Base-by-base conservation (phyloP, 1,140 invertebrate genomes). In the Muscidifurax raptorellus region DNA sequence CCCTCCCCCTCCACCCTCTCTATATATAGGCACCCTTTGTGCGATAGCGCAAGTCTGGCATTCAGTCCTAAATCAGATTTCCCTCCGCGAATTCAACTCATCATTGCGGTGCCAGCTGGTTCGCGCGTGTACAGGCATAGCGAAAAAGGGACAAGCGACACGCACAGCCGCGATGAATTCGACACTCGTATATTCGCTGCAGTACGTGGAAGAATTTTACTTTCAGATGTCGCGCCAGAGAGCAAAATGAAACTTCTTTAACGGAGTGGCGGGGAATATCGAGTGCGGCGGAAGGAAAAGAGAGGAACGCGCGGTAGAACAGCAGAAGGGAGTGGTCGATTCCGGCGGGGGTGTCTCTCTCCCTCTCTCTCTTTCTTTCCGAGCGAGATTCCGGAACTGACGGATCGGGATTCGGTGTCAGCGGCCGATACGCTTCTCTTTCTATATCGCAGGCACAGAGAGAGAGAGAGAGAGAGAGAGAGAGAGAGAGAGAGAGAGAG, bases 61-160 rank as follows among this genome's bases (percentile, higher is more conserved):
- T 72, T 75, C 72, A 47, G 25, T 7, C n/a, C 72, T 75, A 75
- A 75, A 75, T 27, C 72, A 44, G 72, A 44, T 75, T 75, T 75
- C 9, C 28, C 7, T 0, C 13, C n/a, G 32, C 30, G 30, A 18
- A 32, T 72, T 44, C 36, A 12, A 69, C 25, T 69, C 25, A 69
- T 28, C 27, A 15, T 59, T 59, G 52, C 52, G 18, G n/a, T 59
- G 66, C 66, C 25, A 30, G 66, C 27, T 30, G 66, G 10, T 1
- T 28, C 27, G 32, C 2, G 30, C 13, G 18, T 40, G 6, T 40
- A 40, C 36, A 40, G 71, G 2, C n/a, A n/a, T n/a, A n/a, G 71
- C 28, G 71, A 40, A 74, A 74, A 74, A 74, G 25, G 30, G 25
- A 40, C 36, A 40, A 40, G 36, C 36, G 5, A 4, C 36, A 9